Evolutionary conservation across 2,797 vertebrate genomes (phyloP).

Genomic region (Neoniphon sammara): DNA sequence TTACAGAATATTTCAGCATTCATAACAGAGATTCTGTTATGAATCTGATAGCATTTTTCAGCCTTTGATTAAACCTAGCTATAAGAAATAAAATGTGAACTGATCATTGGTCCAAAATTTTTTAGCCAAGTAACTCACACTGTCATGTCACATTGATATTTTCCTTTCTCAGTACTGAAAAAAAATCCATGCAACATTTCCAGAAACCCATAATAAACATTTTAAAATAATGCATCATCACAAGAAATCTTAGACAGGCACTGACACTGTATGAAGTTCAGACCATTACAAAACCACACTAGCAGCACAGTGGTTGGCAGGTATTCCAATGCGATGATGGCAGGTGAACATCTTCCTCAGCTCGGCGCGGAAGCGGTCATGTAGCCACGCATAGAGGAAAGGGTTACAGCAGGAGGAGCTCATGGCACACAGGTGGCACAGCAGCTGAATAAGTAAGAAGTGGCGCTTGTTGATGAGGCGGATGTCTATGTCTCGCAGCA

Average conservation of each 20-base stretch:
- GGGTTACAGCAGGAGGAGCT: slow-evolving; percentile 90
- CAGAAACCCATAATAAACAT: too few species aligned
- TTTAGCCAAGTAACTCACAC: too few species aligned
- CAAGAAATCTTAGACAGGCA: not conserved
- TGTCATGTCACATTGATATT: too few species aligned
- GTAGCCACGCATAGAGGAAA: slow-evolving; percentile 89
- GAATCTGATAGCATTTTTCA: too few species aligned
- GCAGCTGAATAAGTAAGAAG: slow-evolving; percentile 87
- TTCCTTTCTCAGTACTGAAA: too few species aligned
- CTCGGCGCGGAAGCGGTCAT: slow-evolving; percentile 85
- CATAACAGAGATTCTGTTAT: too few species aligned
- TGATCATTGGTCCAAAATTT: too few species aligned
- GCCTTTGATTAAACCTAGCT: too few species aligned
- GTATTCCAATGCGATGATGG: slow-evolving; percentile 70
- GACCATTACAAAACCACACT: slow-evolving; percentile 64
- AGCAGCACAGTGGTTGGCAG: slow-evolving; percentile 72
- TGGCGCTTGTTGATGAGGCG: slow-evolving; percentile 87
- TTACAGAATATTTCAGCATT: too few species aligned
- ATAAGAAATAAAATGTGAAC: too few species aligned
- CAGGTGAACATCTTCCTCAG: slow-evolving; percentile 83
- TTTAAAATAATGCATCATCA: too few species aligned
- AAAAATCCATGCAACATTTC: too few species aligned
- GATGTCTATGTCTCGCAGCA: slow-evolving; percentile 89
- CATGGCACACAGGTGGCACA: slow-evolving; percentile 90
- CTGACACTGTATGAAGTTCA: not conserved